Evolutionary conservation across 2,888 invertebrate genomes (phyloP).

Genomic region (Lepas anatifera): DNA sequence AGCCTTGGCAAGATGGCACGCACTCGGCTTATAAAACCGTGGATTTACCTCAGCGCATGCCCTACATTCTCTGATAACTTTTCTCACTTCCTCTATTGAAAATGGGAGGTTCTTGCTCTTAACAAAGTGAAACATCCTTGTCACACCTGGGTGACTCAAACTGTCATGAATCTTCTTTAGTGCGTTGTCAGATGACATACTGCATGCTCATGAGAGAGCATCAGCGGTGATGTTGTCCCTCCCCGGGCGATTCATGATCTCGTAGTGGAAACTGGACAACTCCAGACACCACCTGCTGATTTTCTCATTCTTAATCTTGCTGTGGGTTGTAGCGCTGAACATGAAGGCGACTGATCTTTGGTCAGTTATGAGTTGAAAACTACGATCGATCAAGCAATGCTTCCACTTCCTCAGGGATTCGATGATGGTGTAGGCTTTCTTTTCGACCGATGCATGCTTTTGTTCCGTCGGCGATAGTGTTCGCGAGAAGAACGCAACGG

Average conservation of each 20-base stretch:
- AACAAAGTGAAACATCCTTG: too few species aligned
- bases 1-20: slow-evolving; percentile 25
- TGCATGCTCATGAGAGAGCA: slow-evolving; percentile 17
- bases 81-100: too few species aligned
- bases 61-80: slow-evolving; percentile 9
- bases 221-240: slow-evolving; percentile 18
- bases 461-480: neutral
- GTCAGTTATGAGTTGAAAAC: too few species aligned
- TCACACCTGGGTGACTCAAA: too few species aligned
- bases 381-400: too few species aligned
- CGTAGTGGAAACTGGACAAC: slow-evolving; percentile 18
- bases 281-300: too few species aligned
- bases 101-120: too few species aligned
- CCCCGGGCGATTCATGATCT: slow-evolving; percentile 21
- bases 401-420: slow-evolving; percentile 11
- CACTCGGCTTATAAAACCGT: too few species aligned
- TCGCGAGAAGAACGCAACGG: neutral
- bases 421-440: slow-evolving; percentile 14
- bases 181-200: slow-evolving; percentile 14
- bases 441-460: too few species aligned
- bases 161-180: too few species aligned
- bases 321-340: slow-evolving; percentile 11
- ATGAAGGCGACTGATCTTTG: too few species aligned
- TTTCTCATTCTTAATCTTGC: neutral
- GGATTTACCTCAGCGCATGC: slow-evolving; percentile 18